Evolutionary conservation across 2,888 invertebrate species (phyloP).

Genomic region (Nymphalis c-album): DNA sequence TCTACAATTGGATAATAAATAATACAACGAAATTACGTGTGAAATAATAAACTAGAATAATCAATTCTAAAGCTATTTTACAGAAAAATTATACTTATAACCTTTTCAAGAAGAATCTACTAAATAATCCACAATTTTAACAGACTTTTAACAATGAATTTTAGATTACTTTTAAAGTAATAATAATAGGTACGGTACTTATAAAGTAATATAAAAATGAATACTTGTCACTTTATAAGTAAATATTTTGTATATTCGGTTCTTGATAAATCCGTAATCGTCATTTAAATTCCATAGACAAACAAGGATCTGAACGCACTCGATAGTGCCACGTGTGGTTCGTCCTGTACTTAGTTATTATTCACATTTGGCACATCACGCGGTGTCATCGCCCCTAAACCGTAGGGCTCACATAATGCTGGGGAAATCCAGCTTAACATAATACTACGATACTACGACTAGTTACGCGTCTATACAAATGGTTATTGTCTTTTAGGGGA

Average conservation of each 20-base stretch:
- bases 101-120: too few species aligned
- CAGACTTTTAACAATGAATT: too few species aligned
- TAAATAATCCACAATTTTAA: neutral
- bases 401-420: constrained; percentile 45
- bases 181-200: too few species aligned
- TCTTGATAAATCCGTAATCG: constrained; percentile 27
- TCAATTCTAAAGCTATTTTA: too few species aligned
- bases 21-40: neutral
- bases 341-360: constrained; percentile 68
- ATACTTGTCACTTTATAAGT: neutral
- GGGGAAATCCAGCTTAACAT: constrained; percentile 42
- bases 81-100: too few species aligned
- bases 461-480: neutral
- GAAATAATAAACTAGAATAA: too few species aligned
- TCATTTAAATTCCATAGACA: constrained; percentile 59
- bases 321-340: constrained; percentile 49
- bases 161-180: neutral
- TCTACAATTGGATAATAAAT: neutral
- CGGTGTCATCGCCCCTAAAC: constrained; percentile 56
- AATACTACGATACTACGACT: neutral
- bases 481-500: neutral
- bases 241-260: neutral
- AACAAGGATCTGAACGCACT: constrained; percentile 65
- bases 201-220: too few species aligned
- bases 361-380: constrained; percentile 67